These are phyloP conservation scores for Atta texana DNA, from an alignment of 1,140 invertebrate genomes.

Conservation along the genomic window DNA sequence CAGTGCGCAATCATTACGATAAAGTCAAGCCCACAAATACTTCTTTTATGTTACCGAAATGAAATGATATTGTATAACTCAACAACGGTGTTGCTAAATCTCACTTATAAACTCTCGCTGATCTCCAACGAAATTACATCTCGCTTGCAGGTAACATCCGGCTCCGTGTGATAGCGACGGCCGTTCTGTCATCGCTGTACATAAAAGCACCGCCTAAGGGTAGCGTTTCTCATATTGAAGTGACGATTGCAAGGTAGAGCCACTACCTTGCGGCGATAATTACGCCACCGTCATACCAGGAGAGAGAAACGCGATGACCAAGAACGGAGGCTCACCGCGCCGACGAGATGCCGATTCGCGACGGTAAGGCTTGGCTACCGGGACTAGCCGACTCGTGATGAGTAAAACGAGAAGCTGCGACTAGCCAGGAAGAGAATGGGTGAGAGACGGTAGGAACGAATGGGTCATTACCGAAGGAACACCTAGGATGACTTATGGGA, in stretches of 20 bases:
- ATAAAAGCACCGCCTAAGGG: constrained; percentile 19
- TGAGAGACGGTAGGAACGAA: constrained; percentile 33
- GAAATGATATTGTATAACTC: neutral
- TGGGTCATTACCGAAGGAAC: constrained; percentile 79
- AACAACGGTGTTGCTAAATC: neutral
- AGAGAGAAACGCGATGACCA: constrained; percentile 5
- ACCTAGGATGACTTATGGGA: constrained; percentile 81
- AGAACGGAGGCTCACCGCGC: constrained; percentile 20
- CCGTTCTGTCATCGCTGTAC: constrained; percentile 40
- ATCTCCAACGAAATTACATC: constrained; percentile 7
- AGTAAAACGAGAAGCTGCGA: constrained; percentile 81
- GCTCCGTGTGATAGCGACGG: constrained; percentile 18
- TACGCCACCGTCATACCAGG: constrained; percentile 34
- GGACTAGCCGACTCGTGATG: constrained; percentile 56
- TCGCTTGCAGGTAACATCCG: constrained; percentile 2
- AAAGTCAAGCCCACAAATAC: neutral
- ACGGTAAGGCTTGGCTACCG: constrained; percentile 62
- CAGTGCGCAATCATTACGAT: neutral
- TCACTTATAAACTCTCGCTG: neutral
- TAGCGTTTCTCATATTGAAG: constrained; percentile 57
- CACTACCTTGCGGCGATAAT: constrained; percentile 48
- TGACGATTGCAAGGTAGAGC: constrained; percentile 41
- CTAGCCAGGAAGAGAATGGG: constrained; percentile 56
- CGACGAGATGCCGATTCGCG: constrained; percentile 67
- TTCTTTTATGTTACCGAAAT: neutral